Base-by-base conservation (phyloP, 2,888 invertebrate genomes). In the Drosophila kambysellisi region DNA sequence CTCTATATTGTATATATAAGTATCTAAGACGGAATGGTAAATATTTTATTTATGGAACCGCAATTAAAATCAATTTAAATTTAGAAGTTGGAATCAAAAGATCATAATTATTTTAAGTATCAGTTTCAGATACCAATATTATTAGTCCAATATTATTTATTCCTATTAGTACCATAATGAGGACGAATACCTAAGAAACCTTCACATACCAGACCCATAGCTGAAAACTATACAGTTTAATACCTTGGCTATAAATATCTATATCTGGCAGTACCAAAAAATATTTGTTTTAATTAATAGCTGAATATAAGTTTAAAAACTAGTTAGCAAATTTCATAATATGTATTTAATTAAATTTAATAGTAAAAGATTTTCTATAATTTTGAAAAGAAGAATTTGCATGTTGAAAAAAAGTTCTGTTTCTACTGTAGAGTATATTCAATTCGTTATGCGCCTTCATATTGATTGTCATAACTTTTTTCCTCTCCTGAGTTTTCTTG, bases 401-500 rank as follows among this genome's bases (percentile, higher is more conserved):
- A 25, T 7, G 25, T 3, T 43, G 20, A 11, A 43, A 11, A 43
- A 11, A 11, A 15, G 12, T 2, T 12, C 5, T 15, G 5, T 35
- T 12, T 35, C 12, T 12, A 35, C 5, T 25, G 7, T 46, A 46
- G 46, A 12, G 51, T 32, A 51, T 30, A 12, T n/a, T 0, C n/a
- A n/a, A 11, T 30, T n/a, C 30, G 17, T 0, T 32, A 11, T 32
- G 7, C 0, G 11, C 6, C 6, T 17, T 17, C n/a, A n/a, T 11
- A 25, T 63, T 15, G 4, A n/a, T 12, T 32, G 12, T 15, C 29
- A 25, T 46, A 46, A 29, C 48, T 35, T 50, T 15, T 15, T 20
- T 35, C 65, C 20, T 43, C 33, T 32, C 17, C n/a, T 71, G 53
- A 33, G 53, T 52, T n/a, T 63, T 71, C 54, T 69, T 71, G 62